Percentiles rank a stretch among this genome's conserved stretches.
phyloP scores from a whole-genome alignment of 2,797 vertebrate genomes.

The Jordanella pulchra region DNA sequence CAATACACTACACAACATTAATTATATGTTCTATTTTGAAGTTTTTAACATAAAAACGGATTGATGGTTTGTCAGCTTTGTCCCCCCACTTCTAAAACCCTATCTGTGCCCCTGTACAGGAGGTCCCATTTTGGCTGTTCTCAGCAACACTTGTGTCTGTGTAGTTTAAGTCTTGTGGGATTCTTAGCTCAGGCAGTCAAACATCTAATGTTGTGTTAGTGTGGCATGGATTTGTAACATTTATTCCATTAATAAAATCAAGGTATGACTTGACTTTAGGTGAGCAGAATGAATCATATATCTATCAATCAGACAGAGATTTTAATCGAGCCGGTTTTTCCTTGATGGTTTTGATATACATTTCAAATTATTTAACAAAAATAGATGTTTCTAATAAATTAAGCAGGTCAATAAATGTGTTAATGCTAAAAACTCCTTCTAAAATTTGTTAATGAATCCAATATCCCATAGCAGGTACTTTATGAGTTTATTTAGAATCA shows the following conservation, averaged over 20 bases:
- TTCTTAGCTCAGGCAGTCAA: conserved; percentile 38
- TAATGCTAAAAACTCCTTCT: background rate
- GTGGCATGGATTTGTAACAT: conserved; percentile 32
- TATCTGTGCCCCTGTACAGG: too few relatives aligned
- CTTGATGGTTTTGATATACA: background rate
- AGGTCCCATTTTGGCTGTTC: conserved; percentile 22
- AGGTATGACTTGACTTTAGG: conserved; percentile 5
- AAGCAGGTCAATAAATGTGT: background rate
- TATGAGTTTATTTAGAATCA: background rate
- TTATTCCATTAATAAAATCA: conserved; percentile 21
- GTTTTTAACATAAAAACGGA: too few relatives aligned
- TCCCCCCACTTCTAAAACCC: too few relatives aligned
- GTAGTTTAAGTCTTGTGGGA: conserved; percentile 43
- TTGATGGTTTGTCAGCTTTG: too few relatives aligned
- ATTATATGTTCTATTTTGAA: too few relatives aligned
- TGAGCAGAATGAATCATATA: background rate
- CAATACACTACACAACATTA: too few relatives aligned
- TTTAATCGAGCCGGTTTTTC: background rate
- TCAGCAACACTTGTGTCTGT: conserved; percentile 34
- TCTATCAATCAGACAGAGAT: background rate
- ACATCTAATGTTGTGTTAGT: conserved; percentile 44
- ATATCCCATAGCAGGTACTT: background rate
- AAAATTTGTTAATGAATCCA: background rate
- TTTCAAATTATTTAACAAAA: background rate
- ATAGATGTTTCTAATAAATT: background rate